Base-by-base conservation (phyloP, 2,113 vertebrate species). In the Cyprinus carpio region DNA sequence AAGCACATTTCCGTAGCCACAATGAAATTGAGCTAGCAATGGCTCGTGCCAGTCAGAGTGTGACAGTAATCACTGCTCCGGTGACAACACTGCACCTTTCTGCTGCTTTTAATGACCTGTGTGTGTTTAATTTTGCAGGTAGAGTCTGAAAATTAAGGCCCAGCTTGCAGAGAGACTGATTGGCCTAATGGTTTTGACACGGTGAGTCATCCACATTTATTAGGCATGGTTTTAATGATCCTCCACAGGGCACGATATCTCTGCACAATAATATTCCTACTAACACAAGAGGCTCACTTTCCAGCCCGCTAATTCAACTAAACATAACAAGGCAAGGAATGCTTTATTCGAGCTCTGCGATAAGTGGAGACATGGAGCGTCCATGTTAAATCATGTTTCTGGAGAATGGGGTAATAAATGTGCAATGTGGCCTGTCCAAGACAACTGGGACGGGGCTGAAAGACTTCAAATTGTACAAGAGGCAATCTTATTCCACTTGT, bases 251-350 rank as follows among this genome's bases (percentile, higher is more conserved):
- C 84, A 72, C 54, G 31, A 31, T 69, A 69, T 82, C 80, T 69
- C 54, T 37, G 43, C 62, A 78, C 67, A 67, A 56, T 56, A 77
- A 82, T 75, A 84, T 27, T 82, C 72, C 83, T 67, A 74, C 71
- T 20, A 77, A 46, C 69, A 65, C 27, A 18, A 51, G 34, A 40
- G 60, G 79, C 64, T 69, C 72, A 31, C 69, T 87, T 82, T 82
- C 78, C 71, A 40, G 56, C 83, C 25, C 10, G 34, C 87, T 87
- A 85, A 87, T 85, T 82, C 43, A 85, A 82, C 83, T 78, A 85
- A 85, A 85, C 58, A 84, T 81, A 58, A 69, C 83, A 69, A 82
- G 83, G 77, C 31, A 54, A 27, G 29, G 46, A 58, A 60, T 6
- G 72, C 60, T 54, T 75, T 56, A 77, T 76, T 75, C 31, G 2